Evolutionary conservation across 2,888 invertebrate genomes (phyloP), one percentile per base, ranked within the genome.

Genomic region (Standfussiana lucernea): DNA sequence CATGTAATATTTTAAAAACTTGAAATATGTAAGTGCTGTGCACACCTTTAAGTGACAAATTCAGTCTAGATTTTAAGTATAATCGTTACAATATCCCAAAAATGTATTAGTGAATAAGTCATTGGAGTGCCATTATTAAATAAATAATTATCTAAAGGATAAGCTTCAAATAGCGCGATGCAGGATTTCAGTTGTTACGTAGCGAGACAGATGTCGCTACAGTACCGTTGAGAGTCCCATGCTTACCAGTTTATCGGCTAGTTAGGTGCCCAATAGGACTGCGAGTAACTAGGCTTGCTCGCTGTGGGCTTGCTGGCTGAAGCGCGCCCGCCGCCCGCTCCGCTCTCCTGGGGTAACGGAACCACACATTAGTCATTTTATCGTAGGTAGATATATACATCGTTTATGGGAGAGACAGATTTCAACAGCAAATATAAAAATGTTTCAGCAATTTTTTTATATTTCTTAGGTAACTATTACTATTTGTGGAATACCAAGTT

Each of bases 201-300:
- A n/a, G 50, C 50, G 50, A 53, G 50, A n/a, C 11, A 53, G n/a
- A 24, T n/a, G 53, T n/a, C n/a, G 59, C 32, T 59, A 32, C 35
- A 35, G 56, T 61, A 61, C 21, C 10, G 24, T 24, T 35, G 32
- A 10, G 62, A 37, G 32, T 24, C 8, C 7, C 35, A 61, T 62
- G 21, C 82, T 78, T 56, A 78, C 78, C 78, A 81, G 53, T 78
- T 56, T 15, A 75, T 82, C 78, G 76, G 82, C 82, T 97, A 97
- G 95, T 97, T 97, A 91, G 97, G 97, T 91, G 97, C 97, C 97
- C 97, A 97, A 93, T 97, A 97, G 80, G 97, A 97, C 92, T 97
- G 97, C 90, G 97, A 97, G 95, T 97, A 98, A 84, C 95, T 93
- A 83, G 97, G 97, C 95, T 98, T 98, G 91, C 97, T 97, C 89